phyloP scores from a whole-genome alignment of 2,113 vertebrate genomes.

The Dicentrarchus labrax region DNA sequence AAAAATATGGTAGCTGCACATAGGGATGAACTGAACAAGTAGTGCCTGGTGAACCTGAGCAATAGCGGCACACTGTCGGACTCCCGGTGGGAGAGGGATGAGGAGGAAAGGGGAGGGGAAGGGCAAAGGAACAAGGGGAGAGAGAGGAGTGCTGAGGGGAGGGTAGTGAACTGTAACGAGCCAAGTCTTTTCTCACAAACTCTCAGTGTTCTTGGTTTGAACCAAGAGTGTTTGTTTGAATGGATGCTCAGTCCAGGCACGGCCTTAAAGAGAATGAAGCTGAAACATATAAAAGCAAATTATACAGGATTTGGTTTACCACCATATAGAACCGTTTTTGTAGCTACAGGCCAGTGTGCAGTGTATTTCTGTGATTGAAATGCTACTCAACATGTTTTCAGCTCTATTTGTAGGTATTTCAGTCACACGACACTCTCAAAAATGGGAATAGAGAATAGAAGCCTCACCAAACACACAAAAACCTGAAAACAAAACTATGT shows the following conservation, averaged over 20 bases:
- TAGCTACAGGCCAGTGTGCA: background rate
- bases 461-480: no score
- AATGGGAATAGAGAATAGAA: background rate
- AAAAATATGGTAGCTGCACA: slow-evolving; percentile 31
- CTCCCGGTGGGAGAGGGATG: slow-evolving; percentile 33
- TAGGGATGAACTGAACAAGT: slow-evolving; percentile 7
- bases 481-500: no score
- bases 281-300: background rate
- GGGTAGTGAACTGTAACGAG: slow-evolving; percentile 47
- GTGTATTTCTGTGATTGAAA: background rate
- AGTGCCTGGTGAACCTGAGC: slow-evolving; percentile 33
- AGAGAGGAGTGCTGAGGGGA: background rate
- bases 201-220: background rate
- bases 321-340: background rate
- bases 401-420: background rate
- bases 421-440: background rate
- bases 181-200: slow-evolving; percentile 32
- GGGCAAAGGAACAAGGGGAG: slow-evolving; percentile 20
- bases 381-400: background rate
- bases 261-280: background rate
- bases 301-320: background rate
- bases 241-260: background rate
- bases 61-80: background rate
- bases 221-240: background rate
- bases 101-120: slow-evolving; percentile 15